Conservation (phyloP, 1,140 invertebrate genomes). For the Arctopsyche grandis region DNA sequence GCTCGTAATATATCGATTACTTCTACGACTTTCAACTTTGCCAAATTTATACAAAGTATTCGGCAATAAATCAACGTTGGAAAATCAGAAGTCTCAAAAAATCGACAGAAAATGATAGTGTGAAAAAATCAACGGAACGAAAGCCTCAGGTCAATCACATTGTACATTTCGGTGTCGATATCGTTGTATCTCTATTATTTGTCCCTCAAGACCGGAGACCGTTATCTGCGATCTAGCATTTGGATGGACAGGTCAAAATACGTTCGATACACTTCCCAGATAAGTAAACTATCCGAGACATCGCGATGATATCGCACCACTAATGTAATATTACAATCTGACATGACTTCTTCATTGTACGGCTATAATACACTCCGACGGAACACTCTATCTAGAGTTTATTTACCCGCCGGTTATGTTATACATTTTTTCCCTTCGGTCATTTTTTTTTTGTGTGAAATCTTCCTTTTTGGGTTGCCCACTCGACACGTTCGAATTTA, state of each 20-base stretch:
- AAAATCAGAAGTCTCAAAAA: no score
- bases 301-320: slow-evolving; percentile 13
- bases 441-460: no score
- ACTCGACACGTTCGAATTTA: no score
- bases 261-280: slow-evolving; percentile 17
- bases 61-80: no score
- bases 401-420: not conserved
- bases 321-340: slow-evolving; percentile 20
- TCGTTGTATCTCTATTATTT: slow-evolving; percentile 21
- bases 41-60: no score
- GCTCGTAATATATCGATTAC: no score
- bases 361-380: not conserved
- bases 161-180: not conserved
- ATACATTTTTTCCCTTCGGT: not conserved
- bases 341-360: slow-evolving; percentile 26
- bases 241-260: slow-evolving; percentile 38
- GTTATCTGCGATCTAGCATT: slow-evolving; percentile 37
- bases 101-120: no score
- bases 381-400: not conserved
- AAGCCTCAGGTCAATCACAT: not conserved
- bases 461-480: no score
- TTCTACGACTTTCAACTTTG: no score
- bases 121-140: not conserved
- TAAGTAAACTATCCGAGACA: not conserved
- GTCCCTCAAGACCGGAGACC: slow-evolving; percentile 15